A percentile compares a stretch with the other conserved stretches of the same genome.
These are phyloP conservation scores for Cichladusa arquata DNA, from an alignment of 2,113 vertebrate genomes.

Conservation along the genomic window DNA sequence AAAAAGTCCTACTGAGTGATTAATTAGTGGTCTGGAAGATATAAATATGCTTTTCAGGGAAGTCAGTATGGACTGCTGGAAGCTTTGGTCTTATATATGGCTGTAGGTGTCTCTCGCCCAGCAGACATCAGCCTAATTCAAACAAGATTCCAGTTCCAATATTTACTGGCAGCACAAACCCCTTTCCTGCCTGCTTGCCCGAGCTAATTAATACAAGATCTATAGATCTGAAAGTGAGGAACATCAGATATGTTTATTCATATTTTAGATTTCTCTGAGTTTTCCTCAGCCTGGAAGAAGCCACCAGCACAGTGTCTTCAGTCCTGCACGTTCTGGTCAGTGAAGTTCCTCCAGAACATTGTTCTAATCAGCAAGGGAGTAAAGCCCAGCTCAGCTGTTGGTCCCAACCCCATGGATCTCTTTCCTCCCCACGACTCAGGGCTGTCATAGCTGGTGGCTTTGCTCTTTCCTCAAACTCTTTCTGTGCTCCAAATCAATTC, in stretches of 20 bases:
- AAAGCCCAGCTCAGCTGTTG: fast-evolving
- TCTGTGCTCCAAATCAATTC: background rate
- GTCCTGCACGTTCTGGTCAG: background rate
- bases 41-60: constrained; percentile 82
- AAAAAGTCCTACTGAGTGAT: constrained; percentile 77
- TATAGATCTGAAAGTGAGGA: background rate
- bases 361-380: background rate
- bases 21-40: constrained; percentile 85
- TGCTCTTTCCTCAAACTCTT: background rate
- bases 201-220: constrained; percentile 23
- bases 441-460: background rate
- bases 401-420: fast-evolving
- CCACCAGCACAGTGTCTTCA: background rate
- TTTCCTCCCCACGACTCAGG: fast-evolving
- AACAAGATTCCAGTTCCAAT: constrained; percentile 73
- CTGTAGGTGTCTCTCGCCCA: constrained; percentile 69
- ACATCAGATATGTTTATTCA: background rate
- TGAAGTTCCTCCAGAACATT: background rate
- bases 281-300: background rate
- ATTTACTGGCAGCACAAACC: background rate
- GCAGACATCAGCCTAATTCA: constrained; percentile 78
- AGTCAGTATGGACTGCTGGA: constrained; percentile 74
- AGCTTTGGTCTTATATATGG: constrained; percentile 68
- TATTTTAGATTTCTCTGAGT: background rate
- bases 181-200: background rate